Conservation (phyloP, 2,113 vertebrate genomes). For the Scophthalmus maximus region DNA sequence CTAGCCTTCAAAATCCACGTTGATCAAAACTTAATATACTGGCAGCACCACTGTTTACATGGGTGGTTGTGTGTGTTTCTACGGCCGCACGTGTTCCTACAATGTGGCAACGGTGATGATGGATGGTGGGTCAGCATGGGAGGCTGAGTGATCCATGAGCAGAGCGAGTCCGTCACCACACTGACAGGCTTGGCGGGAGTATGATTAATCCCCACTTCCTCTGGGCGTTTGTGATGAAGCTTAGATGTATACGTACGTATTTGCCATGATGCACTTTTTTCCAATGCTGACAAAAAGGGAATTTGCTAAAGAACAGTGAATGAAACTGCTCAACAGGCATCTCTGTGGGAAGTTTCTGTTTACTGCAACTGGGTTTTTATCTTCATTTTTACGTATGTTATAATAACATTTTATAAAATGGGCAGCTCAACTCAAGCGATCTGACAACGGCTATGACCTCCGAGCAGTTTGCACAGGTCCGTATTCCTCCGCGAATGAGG, state of each 20-base stretch:
- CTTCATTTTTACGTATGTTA: no score
- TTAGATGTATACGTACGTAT: slow-evolving; percentile 21
- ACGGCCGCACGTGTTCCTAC: slow-evolving; percentile 27
- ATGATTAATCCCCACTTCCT: slow-evolving; percentile 61
- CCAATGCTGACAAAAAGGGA: not conserved
- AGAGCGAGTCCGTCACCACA: slow-evolving; percentile 52
- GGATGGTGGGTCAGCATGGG: slow-evolving; percentile 53
- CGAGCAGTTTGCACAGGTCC: no score
- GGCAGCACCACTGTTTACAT: not conserved
- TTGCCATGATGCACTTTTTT: slow-evolving; percentile 43
- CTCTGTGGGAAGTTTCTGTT: slow-evolving; percentile 1
- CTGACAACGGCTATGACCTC: no score
- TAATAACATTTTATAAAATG: not conserved
- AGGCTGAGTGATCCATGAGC: slow-evolving; percentile 62
- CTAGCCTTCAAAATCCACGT: not conserved
- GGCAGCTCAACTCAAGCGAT: no score
- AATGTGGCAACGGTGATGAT: slow-evolving; percentile 48
- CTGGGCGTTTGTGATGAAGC: slow-evolving; percentile 48
- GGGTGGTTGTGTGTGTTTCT: slow-evolving; percentile 12
- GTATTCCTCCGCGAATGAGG: no score
- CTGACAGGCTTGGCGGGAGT: slow-evolving; percentile 43
- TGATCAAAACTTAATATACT: not conserved
- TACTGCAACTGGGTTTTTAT: not conserved
- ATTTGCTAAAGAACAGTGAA: slow-evolving; percentile 12
- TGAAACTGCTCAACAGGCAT: not conserved